phyloP scores from a whole-genome alignment of 2,113 vertebrate species.

The Sterna hirundo region DNA sequence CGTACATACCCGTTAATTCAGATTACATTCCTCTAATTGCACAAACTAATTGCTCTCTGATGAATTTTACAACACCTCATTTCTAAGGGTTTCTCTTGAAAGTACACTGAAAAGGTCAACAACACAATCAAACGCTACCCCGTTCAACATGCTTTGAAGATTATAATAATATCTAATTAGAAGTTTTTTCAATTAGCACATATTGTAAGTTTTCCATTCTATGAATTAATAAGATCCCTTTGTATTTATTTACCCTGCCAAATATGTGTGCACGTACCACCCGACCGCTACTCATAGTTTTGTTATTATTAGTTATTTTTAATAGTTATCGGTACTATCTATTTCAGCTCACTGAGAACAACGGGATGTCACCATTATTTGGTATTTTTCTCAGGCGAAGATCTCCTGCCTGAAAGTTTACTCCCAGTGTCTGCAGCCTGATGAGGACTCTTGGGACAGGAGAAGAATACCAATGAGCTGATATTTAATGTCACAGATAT shows the following conservation, averaged over 20 bases:
- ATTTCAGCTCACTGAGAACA: not conserved
- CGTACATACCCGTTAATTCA: conserved; percentile 38
- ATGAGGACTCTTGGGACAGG: not conserved
- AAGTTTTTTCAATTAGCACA: conserved; percentile 67
- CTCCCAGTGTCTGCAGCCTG: not conserved
- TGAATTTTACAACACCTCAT: conserved; percentile 67
- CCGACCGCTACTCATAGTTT: not conserved
- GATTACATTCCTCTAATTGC: conserved; percentile 60
- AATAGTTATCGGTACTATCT: not conserved
- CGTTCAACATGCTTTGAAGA: conserved; percentile 72
- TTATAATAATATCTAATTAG: conserved; percentile 72
- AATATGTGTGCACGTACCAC: not conserved
- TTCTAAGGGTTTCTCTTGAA: conserved; percentile 47
- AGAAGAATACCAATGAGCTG: not conserved
- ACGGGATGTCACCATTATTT: not conserved
- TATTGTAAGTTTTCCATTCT: conserved; percentile 48
- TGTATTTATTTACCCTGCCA: conserved; percentile 32
- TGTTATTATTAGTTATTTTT: not conserved
- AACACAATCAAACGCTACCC: conserved; percentile 42
- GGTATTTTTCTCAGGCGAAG: not conserved
- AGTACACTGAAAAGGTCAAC: conserved; percentile 71
- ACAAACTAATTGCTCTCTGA: conserved; percentile 72
- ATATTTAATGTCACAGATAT: not conserved
- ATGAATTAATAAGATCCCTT: conserved; percentile 61
- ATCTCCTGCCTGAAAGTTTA: not conserved